Evolutionary conservation across 2,888 invertebrate species (phyloP), one percentile per base, ranked within the genome.

Genomic region (Acleris cristana): DNA sequence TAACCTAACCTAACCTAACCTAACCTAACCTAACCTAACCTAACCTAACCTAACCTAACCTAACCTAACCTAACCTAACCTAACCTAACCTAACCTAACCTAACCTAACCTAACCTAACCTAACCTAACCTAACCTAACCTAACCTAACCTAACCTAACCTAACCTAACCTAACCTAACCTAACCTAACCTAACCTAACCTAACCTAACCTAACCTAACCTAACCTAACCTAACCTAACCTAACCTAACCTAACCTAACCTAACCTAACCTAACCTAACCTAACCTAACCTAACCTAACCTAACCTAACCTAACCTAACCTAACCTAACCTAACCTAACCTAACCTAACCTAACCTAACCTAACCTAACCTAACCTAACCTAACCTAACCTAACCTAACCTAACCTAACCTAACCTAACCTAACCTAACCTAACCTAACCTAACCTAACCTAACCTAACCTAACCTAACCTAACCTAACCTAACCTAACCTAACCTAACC

Each of bases 151-250:
- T 56, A 56, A 56, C 56, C 56, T 56, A 56, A 56, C 56, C 56
- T 56, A 56, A 56, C 56, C 56, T 56, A 56, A 56, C 56, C 56
- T 56, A 56, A 56, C 56, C 56, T 56, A 56, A 56, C 56, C 56
- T 56, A 56, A 56, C 56, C 56, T 56, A 56, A 56, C 56, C 56
- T 56, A 56, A 56, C 56, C 56, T 56, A 56, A 56, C 56, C 59
- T 59, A 59, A 59, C 59, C 59, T 59, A 59, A 59, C 59, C 59
- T 59, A 59, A 59, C 59, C 59, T 59, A 59, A 59, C 59, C 59
- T 49, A 49, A 49, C 49, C 49, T 49, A 49, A 49, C 49, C 49
- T 49, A 49, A 49, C 49, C 49, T 49, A 49, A 49, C 55, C 55
- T 54, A 54, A 54, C 55, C 55, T 54, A 54, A 54, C 55, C 55